A percentile compares a stretch with the other conserved stretches of the same genome.
Conservation (phyloP, 2,888 invertebrate species). For the Drosophila bunnanda region DNA sequence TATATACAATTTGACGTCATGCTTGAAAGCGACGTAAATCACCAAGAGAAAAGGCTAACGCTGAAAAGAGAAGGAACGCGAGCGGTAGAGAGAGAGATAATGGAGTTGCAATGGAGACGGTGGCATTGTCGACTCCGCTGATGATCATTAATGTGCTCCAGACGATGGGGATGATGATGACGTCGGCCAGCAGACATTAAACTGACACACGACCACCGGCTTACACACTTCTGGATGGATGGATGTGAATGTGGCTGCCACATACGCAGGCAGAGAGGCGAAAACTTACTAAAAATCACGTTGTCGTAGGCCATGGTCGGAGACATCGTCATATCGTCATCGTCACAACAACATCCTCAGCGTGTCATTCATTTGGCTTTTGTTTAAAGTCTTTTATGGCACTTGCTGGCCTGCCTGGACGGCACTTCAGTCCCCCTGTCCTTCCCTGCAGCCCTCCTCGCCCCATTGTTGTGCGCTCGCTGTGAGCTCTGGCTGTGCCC, state of each 20-base stretch:
- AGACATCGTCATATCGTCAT: slow-evolving; percentile 53
- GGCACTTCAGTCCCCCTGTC: slow-evolving; percentile 10
- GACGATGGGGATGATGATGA: slow-evolving; percentile 39
- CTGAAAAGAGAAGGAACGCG: slow-evolving; percentile 11
- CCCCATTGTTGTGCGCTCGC: slow-evolving; percentile 39
- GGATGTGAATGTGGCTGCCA: slow-evolving; percentile 5
- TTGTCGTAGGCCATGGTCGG: slow-evolving; percentile 82
- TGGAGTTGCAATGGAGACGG: slow-evolving; percentile 70
- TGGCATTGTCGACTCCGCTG: slow-evolving; percentile 61
- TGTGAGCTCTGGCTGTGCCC: slow-evolving; percentile 28
- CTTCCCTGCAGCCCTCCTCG: not conserved
- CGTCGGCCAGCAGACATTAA: slow-evolving; percentile 67
- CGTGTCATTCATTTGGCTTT: slow-evolving; percentile 71
- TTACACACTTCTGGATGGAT: slow-evolving; percentile 20
- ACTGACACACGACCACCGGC: slow-evolving; percentile 74
- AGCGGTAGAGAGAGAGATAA: slow-evolving; percentile 51
- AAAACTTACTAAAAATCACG: slow-evolving; percentile 77
- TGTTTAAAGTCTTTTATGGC: slow-evolving; percentile 65
- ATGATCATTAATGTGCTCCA: slow-evolving; percentile 19
- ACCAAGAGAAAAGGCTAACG: slow-evolving; percentile 52
- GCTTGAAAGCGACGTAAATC: slow-evolving; percentile 73
- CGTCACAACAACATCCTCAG: slow-evolving; percentile 67
- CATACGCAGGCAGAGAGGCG: slow-evolving; percentile 39
- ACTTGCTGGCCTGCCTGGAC: slow-evolving; percentile 26
- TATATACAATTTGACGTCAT: slow-evolving; percentile 74